Conservation (phyloP, 2,888 invertebrate species). For the Lepeophtheirus nordmannii region DNA sequence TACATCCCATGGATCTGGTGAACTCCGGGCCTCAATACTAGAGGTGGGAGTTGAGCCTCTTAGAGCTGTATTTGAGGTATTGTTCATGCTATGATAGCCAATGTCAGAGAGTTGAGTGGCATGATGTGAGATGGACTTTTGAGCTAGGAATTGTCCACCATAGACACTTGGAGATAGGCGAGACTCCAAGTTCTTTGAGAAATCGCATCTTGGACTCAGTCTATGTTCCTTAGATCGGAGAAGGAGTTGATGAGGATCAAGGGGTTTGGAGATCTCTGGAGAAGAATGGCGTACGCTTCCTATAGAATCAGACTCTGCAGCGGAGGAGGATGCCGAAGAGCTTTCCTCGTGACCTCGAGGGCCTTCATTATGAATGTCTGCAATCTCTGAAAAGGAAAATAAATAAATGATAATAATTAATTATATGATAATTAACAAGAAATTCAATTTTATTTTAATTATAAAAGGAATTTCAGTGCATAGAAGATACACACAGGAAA, state of each 20-base stretch:
- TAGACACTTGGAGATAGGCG: slow-evolving; percentile 11
- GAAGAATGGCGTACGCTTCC: slow-evolving; percentile 14
- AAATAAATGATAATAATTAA: not conserved
- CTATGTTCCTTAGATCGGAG: no score
- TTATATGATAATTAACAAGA: no score
- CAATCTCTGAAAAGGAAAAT: slow-evolving; percentile 12
- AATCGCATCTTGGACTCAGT: no score
- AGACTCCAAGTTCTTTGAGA: not conserved
- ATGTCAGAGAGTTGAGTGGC: not conserved
- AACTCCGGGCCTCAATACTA: not conserved
- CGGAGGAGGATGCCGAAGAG: not conserved
- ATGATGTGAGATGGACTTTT: not conserved
- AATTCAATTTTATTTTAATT: slow-evolving; percentile 4
- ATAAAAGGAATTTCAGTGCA: not conserved
- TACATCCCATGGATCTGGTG: slow-evolving; percentile 5
- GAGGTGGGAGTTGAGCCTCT: no score
- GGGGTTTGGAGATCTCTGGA: not conserved
- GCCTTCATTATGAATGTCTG: slow-evolving; percentile 9
- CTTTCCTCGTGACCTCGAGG: not conserved
- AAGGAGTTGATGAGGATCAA: no score
- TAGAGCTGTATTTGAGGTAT: not conserved
- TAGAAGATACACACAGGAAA: no score
- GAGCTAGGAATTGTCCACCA: not conserved
- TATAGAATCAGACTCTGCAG: slow-evolving; percentile 16
- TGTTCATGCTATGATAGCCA: slow-evolving; percentile 12